These are phyloP conservation scores for Rhagophthalmus giganteus DNA, from an alignment of 2,888 invertebrate species.

Conservation along the genomic window DNA sequence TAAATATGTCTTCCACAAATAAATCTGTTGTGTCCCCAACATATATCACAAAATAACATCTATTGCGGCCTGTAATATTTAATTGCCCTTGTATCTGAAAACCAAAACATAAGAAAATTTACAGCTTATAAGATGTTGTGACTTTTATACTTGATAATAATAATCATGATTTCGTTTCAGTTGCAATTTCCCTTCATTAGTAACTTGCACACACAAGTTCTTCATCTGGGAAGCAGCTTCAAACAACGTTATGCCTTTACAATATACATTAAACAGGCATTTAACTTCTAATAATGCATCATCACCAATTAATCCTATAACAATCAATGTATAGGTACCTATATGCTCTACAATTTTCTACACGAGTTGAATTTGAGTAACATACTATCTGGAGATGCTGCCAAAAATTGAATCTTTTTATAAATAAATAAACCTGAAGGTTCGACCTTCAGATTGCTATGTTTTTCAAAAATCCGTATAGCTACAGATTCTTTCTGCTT, in stretches of 20 bases:
- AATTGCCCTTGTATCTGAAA: constrained; percentile 6
- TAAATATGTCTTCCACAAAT: constrained; percentile 3
- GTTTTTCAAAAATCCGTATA: neutral
- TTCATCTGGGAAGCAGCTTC: neutral
- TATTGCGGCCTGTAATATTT: neutral
- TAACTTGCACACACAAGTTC: neutral
- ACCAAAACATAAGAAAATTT: neutral
- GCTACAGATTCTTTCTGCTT: neutral
- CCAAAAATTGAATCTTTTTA: neutral
- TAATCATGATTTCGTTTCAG: neutral
- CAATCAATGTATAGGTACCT: too few relatives aligned
- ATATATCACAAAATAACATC: constrained; percentile 5
- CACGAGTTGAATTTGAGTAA: too few relatives aligned
- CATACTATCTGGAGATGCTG: constrained; percentile 1
- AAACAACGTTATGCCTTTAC: neutral
- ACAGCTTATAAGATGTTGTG: neutral
- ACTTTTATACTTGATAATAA: constrained; percentile 2
- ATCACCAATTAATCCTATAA: neutral
- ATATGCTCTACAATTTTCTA: too few relatives aligned
- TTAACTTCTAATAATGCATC: neutral
- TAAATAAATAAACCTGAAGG: neutral
- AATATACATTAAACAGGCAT: neutral
- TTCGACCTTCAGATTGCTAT: neutral
- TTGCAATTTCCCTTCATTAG: neutral
- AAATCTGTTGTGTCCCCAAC: neutral